phyloP scores from a whole-genome alignment of 2,888 invertebrate genomes.

The Hemaris fuciformis region DNA sequence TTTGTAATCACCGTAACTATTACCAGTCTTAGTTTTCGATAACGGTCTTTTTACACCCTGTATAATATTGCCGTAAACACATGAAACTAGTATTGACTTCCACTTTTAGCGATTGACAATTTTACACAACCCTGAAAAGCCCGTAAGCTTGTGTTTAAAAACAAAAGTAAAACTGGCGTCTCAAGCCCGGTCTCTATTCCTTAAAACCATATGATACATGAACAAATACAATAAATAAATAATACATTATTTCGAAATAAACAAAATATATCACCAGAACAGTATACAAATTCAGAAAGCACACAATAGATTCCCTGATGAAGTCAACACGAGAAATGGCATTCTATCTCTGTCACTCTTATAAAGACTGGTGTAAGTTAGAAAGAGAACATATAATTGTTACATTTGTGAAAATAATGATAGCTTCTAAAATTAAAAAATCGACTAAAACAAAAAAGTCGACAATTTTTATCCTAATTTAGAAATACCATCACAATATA shows the following conservation, averaged over 20 bases:
- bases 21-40: no score
- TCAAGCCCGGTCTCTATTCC: no score
- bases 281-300: not conserved
- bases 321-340: not conserved
- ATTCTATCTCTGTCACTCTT: not conserved
- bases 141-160: no score
- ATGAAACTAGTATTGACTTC: no score
- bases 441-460: no score
- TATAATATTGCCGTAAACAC: no score
- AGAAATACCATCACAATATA: not conserved
- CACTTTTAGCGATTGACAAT: no score
- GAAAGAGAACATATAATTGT: not conserved
- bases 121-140: no score
- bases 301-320: not conserved
- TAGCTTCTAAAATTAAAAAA: not conserved
- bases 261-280: not conserved
- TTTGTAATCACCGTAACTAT: no score
- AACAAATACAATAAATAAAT: not conserved
- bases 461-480: not conserved
- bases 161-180: no score
- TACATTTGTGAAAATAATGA: not conserved
- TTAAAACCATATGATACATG: not conserved
- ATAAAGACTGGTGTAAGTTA: not conserved
- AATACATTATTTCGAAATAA: not conserved
- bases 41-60: no score